Conservation (phyloP, 2,113 vertebrate genomes). For the Megaceryle maxima region DNA sequence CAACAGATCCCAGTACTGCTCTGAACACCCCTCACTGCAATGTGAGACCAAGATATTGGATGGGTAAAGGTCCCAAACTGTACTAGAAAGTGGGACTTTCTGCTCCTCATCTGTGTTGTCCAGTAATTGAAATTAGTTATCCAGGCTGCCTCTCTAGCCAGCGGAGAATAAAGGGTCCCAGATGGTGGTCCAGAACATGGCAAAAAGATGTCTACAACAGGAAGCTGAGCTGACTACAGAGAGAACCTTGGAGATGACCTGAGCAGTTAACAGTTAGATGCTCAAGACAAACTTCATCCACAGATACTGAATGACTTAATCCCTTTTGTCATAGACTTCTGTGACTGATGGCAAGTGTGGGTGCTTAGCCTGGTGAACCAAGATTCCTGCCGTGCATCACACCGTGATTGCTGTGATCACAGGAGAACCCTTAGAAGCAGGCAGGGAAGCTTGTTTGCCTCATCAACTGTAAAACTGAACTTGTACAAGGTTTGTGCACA, state of each 20-base stretch:
- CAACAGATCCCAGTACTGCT: not conserved
- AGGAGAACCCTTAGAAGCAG: not conserved
- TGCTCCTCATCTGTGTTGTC: not conserved
- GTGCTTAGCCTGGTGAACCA: not conserved
- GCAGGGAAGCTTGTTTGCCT: not conserved
- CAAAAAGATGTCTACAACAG: not conserved
- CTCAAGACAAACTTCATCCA: not conserved
- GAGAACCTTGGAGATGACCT: not conserved
- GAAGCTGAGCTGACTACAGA: not conserved
- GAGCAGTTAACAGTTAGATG: no score
- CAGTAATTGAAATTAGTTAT: not conserved
- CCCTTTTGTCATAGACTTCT: no score
- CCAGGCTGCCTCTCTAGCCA: not conserved
- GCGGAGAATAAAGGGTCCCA: not conserved
- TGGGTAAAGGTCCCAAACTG: fast-evolving
- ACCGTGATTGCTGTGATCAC: not conserved
- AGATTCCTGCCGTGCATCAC: not conserved
- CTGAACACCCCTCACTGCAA: not conserved
- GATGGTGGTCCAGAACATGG: not conserved
- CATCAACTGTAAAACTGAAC: not conserved
- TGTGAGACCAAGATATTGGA: not conserved
- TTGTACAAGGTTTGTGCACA: not conserved
- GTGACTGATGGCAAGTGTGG: not conserved
- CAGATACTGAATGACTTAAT: not conserved
- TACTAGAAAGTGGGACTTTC: not conserved